These are phyloP conservation scores for Turnix velox DNA, from an alignment of 2,113 vertebrate species.

Conservation along the genomic window DNA sequence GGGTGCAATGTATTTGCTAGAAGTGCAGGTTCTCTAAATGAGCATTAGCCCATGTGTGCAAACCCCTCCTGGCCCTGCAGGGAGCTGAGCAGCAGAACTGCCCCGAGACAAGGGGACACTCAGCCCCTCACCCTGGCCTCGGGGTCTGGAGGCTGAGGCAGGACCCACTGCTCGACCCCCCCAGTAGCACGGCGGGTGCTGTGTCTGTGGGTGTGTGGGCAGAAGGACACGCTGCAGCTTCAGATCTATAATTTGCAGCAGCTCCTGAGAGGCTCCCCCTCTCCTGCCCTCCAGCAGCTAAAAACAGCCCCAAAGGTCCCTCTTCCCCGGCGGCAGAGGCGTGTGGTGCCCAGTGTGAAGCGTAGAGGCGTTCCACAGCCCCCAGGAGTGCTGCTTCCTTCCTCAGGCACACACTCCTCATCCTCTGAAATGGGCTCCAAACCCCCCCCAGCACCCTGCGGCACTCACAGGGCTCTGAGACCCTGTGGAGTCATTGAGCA, in stretches of 20 bases:
- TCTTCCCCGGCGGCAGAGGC: neutral
- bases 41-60: rapidly evolving
- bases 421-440: too few species aligned
- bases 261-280: slow-evolving; percentile 44
- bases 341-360: neutral
- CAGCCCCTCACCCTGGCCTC: rapidly evolving
- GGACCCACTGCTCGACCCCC: neutral
- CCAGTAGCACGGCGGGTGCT: neutral
- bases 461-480: too few species aligned
- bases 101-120: neutral
- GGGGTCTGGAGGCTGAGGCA: neutral
- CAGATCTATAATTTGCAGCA: slow-evolving; percentile 58
- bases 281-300: slow-evolving; percentile 50
- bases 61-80: neutral
- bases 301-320: slow-evolving; percentile 34
- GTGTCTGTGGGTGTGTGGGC: slow-evolving; percentile 14
- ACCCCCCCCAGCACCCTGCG: too few species aligned
- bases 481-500: rapidly evolving
- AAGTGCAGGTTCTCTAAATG: neutral
- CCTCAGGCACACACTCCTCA: rapidly evolving
- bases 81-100: rapidly evolving
- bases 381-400: neutral
- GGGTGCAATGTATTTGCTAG: rapidly evolving
- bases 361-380: neutral
- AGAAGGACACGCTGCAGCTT: slow-evolving; percentile 60